phyloP scores from a whole-genome alignment of 2,113 vertebrate species.

The Festucalex cinctus region DNA sequence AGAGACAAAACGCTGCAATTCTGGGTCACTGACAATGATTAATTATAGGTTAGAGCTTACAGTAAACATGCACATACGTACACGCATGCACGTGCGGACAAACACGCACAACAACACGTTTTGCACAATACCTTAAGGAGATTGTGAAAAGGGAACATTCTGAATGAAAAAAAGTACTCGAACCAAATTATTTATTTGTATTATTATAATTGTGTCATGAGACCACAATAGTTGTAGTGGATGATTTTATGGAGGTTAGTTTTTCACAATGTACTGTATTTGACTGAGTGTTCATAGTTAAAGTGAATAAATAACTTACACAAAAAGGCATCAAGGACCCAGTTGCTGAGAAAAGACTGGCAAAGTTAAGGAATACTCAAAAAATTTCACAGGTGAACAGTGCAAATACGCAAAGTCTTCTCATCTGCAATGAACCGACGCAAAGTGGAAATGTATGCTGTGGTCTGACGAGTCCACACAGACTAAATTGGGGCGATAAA shows the following conservation, averaged over 20 bases:
- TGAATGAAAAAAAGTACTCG: no score
- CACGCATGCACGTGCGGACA: neutral
- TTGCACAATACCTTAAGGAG: constrained; percentile 6
- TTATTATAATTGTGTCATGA: neutral
- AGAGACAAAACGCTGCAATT: constrained; percentile 41
- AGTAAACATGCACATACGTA: constrained; percentile 17
- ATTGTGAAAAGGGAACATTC: constrained; percentile 28
- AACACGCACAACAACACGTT: neutral
- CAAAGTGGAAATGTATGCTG: no score
- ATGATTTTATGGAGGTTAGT: neutral
- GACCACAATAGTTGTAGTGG: neutral
- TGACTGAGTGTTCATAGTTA: no score
- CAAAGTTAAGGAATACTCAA: no score
- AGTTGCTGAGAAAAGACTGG: no score
- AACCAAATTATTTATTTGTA: neutral
- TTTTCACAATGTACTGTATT: neutral
- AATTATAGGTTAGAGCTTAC: constrained; percentile 52
- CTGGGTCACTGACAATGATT: constrained; percentile 41
- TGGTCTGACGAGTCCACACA: no score
- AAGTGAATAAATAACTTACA: no score
- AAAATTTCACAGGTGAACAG: no score
- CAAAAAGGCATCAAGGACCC: no score
- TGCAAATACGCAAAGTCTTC: no score
- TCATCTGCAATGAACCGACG: no score
- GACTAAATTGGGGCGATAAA: no score